These are phyloP conservation scores for Agrilus mali DNA, from an alignment of 2,888 invertebrate species.

Conservation along the genomic window DNA sequence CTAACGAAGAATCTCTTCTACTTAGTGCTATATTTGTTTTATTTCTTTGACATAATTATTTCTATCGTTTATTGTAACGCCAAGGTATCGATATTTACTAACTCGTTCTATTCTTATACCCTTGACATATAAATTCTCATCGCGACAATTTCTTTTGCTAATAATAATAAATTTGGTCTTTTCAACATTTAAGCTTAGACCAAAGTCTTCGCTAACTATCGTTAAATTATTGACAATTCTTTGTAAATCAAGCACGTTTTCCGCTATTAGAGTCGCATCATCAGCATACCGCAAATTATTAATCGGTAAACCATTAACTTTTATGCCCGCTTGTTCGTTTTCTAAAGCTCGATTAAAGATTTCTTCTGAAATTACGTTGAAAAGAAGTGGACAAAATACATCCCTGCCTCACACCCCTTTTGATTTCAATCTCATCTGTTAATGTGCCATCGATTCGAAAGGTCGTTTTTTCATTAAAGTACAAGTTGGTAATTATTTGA, in stretches of 20 bases:
- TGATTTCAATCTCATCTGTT: not conserved
- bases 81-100: not conserved
- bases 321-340: not conserved
- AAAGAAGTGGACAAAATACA: not conserved
- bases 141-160: not conserved
- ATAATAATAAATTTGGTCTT: constrained; percentile 1
- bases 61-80: no score
- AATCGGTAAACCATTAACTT: not conserved
- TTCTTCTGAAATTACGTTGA: not conserved
- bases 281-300: constrained; percentile 1
- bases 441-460: not conserved
- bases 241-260: not conserved
- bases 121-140: not conserved
- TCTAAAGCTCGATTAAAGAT: not conserved
- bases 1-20: no score
- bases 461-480: not conserved
- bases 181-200: no score
- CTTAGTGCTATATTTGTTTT: no score
- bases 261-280: not conserved
- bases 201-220: not conserved
- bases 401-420: not conserved
- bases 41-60: no score
- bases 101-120: not conserved
- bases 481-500: not conserved
- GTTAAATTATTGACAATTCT: not conserved